These are phyloP conservation scores for Chloroceryle amazona DNA, from an alignment of 2,797 vertebrate genomes.

Conservation along the genomic window DNA sequence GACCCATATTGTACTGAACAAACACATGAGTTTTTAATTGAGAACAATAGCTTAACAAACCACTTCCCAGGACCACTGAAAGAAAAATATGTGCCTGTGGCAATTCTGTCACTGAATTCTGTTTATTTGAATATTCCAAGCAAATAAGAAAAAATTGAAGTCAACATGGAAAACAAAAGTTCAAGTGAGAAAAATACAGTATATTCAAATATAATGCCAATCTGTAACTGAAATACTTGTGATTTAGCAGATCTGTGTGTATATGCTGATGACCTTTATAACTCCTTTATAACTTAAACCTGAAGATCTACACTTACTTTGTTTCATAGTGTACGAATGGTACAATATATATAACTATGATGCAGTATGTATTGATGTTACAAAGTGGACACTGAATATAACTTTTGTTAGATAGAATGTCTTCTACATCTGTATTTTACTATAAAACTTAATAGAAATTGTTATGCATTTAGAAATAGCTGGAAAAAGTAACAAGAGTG, in stretches of 20 bases:
- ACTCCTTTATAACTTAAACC: not conserved
- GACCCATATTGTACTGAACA: conserved; percentile 88
- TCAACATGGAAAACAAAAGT: conserved; percentile 62
- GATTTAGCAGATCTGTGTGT: not conserved
- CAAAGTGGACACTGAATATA: not conserved
- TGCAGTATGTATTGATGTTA: not conserved
- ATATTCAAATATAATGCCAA: not conserved
- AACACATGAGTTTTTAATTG: conserved; percentile 90
- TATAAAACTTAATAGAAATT: not conserved
- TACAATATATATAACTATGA: not conserved
- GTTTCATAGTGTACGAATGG: not conserved
- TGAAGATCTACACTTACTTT: not conserved
- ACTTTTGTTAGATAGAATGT: conserved; percentile 7
- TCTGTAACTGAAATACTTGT: conserved; percentile 5
- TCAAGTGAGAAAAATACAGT: conserved; percentile 59
- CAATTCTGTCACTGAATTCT: conserved; percentile 79
- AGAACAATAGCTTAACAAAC: conserved; percentile 90
- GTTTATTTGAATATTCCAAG: conserved; percentile 83
- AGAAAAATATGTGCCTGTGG: conserved; percentile 85
- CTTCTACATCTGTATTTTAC: not conserved
- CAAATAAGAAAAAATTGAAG: conserved; percentile 68
- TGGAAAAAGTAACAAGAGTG: not conserved
- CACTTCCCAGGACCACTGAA: conserved; percentile 87
- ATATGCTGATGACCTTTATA: not conserved
- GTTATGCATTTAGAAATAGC: conserved; percentile 21